phyloP scores from a whole-genome alignment of 2,888 invertebrate genomes.

The Rhamphomyia laevipes region DNA sequence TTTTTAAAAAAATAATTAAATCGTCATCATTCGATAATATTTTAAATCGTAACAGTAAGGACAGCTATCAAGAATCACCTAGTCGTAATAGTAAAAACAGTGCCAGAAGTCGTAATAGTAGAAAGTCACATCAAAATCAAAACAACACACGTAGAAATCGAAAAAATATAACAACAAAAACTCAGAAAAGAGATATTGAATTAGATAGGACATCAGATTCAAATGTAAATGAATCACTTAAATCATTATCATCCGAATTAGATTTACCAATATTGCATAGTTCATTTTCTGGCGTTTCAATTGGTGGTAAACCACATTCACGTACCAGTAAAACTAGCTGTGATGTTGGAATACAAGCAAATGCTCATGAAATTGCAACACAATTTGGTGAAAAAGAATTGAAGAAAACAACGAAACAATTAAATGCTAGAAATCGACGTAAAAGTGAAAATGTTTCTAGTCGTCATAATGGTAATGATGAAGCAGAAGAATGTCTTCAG shows the following conservation, averaged over 20 bases:
- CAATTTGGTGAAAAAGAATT: slow-evolving; percentile 31
- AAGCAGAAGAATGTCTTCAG: slow-evolving; percentile 29
- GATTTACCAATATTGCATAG: slow-evolving; percentile 37
- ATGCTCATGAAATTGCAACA: slow-evolving; percentile 42
- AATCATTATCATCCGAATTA: slow-evolving; percentile 37
- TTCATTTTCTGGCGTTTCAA: slow-evolving; percentile 39
- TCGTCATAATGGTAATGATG: slow-evolving; percentile 15
- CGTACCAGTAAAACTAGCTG: slow-evolving; percentile 44
- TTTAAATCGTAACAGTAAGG: slow-evolving; percentile 23
- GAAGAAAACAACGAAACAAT: slow-evolving; percentile 25
- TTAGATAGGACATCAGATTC: slow-evolving; percentile 26
- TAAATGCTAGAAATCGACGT: slow-evolving; percentile 27
- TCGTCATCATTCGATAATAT: slow-evolving; percentile 18
- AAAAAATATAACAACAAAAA: slow-evolving; percentile 9
- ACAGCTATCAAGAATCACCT: slow-evolving; percentile 13
- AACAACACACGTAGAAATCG: slow-evolving; percentile 10
- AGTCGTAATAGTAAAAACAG: slow-evolving; percentile 24
- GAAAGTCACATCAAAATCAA: slow-evolving; percentile 26
- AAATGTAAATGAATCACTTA: slow-evolving; percentile 29
- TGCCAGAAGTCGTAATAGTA: slow-evolving; percentile 29
- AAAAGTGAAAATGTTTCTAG: slow-evolving; percentile 16
- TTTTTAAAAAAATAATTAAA: slow-evolving; percentile 26
- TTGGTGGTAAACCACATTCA: slow-evolving; percentile 35
- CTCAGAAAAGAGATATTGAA: slow-evolving; percentile 17
- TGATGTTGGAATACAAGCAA: slow-evolving; percentile 47